Percentiles rank a stretch among this genome's conserved stretches.
Conservation (phyloP, 2,888 invertebrate species). For the Oscheius onirici region DNA sequence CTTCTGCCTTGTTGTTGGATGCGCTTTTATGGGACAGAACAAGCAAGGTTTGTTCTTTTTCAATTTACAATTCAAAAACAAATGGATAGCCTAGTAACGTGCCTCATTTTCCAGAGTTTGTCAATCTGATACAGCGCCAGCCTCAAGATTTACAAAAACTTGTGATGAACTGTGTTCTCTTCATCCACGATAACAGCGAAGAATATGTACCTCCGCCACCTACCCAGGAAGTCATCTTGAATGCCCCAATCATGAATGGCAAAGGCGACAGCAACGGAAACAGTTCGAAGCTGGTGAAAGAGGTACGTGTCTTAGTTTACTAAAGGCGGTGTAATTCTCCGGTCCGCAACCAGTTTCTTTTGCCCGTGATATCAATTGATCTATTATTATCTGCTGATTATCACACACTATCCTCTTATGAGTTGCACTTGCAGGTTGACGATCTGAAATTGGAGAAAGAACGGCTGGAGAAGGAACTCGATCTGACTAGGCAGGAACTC, state of each 20-base stretch:
- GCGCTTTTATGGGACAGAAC: conserved; percentile 19
- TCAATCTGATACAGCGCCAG: conserved; percentile 1
- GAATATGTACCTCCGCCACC: background rate
- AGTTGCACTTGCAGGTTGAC: background rate
- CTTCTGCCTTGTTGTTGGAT: conserved; percentile 14
- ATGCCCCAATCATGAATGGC: background rate
- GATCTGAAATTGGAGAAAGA: conserved; percentile 12
- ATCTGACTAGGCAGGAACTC: conserved; percentile 5
- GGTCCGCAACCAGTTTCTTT: conserved; percentile 18
- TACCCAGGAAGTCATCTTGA: background rate
- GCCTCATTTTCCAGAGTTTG: conserved; percentile 5
- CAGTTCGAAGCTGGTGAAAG: background rate
- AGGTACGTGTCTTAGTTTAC: background rate
- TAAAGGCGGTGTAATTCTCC: background rate
- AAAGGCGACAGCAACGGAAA: background rate
- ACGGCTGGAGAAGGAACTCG: conserved; percentile 13
- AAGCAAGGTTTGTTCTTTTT: conserved; percentile 14
- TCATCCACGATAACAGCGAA: background rate
- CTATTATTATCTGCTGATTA: background rate
- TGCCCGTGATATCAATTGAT: conserved; percentile 2
- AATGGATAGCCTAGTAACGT: background rate
- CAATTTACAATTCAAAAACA: no score
- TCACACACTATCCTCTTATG: background rate
- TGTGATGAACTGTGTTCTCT: background rate
- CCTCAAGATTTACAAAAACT: background rate